phyloP scores from a whole-genome alignment of 2,797 vertebrate genomes.

The Clarias pachynema region DNA sequence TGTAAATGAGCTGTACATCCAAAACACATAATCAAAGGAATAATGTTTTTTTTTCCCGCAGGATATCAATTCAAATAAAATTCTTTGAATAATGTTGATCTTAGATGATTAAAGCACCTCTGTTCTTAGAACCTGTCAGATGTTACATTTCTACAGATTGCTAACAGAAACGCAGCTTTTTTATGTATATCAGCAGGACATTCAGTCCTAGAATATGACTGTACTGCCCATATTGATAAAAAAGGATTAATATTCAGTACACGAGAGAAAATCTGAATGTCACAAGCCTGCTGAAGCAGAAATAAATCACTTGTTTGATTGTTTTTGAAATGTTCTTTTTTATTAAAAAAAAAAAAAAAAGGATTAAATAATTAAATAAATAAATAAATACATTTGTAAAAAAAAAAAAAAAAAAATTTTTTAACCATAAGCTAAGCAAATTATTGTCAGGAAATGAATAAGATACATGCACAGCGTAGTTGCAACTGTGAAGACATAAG shows the following conservation, averaged over 20 bases:
- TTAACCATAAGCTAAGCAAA: not conserved
- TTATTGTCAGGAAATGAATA: too few relatives aligned
- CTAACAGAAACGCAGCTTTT: not conserved
- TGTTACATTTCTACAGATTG: not conserved
- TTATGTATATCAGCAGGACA: not conserved
- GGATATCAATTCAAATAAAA: not conserved
- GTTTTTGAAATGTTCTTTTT: not conserved
- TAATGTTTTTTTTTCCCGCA: too few relatives aligned
- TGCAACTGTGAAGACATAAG: too few relatives aligned
- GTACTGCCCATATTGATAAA: not conserved
- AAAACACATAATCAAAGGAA: not conserved
- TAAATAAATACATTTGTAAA: not conserved
- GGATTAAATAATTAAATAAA: not conserved
- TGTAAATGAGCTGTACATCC: not conserved
- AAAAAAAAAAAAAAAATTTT: not conserved
- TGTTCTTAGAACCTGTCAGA: not conserved
- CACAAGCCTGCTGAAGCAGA: not conserved
- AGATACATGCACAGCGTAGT: too few relatives aligned
- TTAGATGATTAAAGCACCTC: not conserved
- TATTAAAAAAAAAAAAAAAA: not conserved
- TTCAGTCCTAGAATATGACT: not conserved
- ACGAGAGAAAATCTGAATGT: not conserved
- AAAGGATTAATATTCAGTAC: not conserved
- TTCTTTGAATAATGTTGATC: not conserved
- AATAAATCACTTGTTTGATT: not conserved